Evolutionary conservation across 23 tunicate species (phyloP), one percentile per base, ranked within the genome.

Genomic region (Ascidia mentula): DNA sequence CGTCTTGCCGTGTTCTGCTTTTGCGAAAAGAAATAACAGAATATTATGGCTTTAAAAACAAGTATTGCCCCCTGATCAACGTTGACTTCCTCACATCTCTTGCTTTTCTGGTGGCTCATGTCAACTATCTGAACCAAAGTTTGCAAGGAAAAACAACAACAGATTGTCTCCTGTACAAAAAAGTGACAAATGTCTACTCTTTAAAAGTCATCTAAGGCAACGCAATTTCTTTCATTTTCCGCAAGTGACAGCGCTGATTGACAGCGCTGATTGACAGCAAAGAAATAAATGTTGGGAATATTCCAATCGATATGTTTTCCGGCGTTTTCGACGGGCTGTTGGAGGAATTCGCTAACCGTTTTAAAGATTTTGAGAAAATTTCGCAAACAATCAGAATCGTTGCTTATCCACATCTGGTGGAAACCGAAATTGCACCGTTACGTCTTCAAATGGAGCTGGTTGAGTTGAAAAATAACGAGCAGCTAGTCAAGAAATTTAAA

Each of bases 401-500:
- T 75, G 79, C 79, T 75, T 75, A 32, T 36, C 79, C 79, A 36
- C 79, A 75, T 75, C 69, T 75, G 79, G 79, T 75, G 46, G 79
- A 75, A 2, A 75, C 65, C 79, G 79, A 75, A 32, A 75, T 30
- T 75, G 79, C 79, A 6, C 79, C 79, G 17, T 40, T 75, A 17
- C 46, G 37, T 15, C 79, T 75, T 38, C 69, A 75, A 75, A 75
- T 40, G 79, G 79, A 75, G 37, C 79, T 75, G 26, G 59, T 75
- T 2, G 79, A 75, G 59, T 75, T 75, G 59, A 75, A 75, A 17
- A 75, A 75, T 36, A 40, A 75, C 37, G 46, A 36, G 13, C 75
- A 71, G 75, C 75, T 71, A 3, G 75, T 71, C 18, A 8, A 71
- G 30, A 71, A 71, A 9, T 71, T 71, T 71, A 71, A 71, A 9